Base-by-base conservation (phyloP, 2,888 invertebrate species). In the Drosophila robusta region DNA sequence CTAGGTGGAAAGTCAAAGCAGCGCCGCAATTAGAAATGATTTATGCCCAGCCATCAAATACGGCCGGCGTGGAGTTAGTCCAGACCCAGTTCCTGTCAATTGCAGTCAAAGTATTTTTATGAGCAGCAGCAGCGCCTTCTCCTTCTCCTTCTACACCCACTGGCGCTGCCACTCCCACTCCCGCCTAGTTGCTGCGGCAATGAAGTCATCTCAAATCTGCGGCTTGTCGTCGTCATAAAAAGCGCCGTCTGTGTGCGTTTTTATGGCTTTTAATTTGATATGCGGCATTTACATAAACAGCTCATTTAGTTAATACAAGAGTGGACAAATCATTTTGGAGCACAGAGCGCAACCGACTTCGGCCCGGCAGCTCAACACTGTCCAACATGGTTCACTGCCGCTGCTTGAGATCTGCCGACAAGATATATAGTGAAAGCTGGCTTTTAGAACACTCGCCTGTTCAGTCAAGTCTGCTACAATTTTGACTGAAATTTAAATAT, bases 241-340 rank as follows among this genome's bases (percentile, higher is more conserved):
- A 57, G 14, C 38, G 32, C 22, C 44, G 63, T 44, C 58, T 64
- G 47, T 14, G 46, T 36, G 54, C 44, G 62, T 70, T 86, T 84
- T 86, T 84, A 85, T 86, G 84, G 80, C 72, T 70, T 85, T 85
- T 78, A 84, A 84, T 86, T 86, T 85, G 78, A 84, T 83, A 78
- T 70, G 72, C 69, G 63, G 63, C 71, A 85, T 85, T 86, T 85
- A 75, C 85, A 85, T 85, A 85, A 86, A 86, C 86, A 85, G 86
- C 74, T 80, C 85, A 80, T 85, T 85, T 84, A 76, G 64, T 65
- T 69, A 85, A 85, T 85, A 71, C 75, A 77, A 71, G 64, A 68
- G 62, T 70, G 75, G 80, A 80, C 82, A 86, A 79, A 86, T 86
- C 83, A 72, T 78, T 71, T 66, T 51, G 52, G 18, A 49, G 60